Base-by-base conservation (phyloP, 2,797 vertebrate genomes). In the Pampus argenteus region DNA sequence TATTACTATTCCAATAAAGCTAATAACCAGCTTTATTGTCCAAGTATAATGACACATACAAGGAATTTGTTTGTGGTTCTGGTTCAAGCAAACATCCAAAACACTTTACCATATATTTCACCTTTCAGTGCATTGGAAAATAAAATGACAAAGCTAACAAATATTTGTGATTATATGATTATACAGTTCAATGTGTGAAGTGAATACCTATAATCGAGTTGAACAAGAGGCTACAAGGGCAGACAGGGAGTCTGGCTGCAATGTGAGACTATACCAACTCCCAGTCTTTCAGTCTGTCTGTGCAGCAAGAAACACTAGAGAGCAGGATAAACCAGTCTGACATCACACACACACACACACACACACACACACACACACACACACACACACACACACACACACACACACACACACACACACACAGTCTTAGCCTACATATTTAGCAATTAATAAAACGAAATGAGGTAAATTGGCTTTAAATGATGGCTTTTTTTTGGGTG, bases 311-410 rank as follows among this genome's bases (percentile, higher is more conserved):
- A 70, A 22, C 28, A 44, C 25, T 26, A 17, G 10, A 65, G 26
- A 59, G 52, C 86, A 63, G 80, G 87, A 90, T 87, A 88, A 93
- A 90, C 84, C 85, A 74, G 91, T 89, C 52, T 20, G 25, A 72
- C 83, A 51, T 52, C 70, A n/a, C n/a, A n/a, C n/a, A n/a, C n/a
- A n/a, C n/a, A n/a, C n/a, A n/a, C n/a, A n/a, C n/a, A n/a, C n/a
- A n/a, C n/a, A n/a, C n/a, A n/a, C n/a, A n/a, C n/a, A n/a, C n/a
- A n/a, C n/a, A n/a, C n/a, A n/a, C n/a, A n/a, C n/a, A n/a, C n/a
- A n/a, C n/a, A n/a, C n/a, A n/a, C n/a, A n/a, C n/a, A n/a, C n/a
- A 66, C 28, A 65, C 9, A 54, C 22, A 49, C 61, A 60, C 26
- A 34, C 49, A 36, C 38, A n/a, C 54, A 48, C 38, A 47, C 38